Conservation (phyloP, 2,113 vertebrate genomes). For the Prinia subflava region DNA sequence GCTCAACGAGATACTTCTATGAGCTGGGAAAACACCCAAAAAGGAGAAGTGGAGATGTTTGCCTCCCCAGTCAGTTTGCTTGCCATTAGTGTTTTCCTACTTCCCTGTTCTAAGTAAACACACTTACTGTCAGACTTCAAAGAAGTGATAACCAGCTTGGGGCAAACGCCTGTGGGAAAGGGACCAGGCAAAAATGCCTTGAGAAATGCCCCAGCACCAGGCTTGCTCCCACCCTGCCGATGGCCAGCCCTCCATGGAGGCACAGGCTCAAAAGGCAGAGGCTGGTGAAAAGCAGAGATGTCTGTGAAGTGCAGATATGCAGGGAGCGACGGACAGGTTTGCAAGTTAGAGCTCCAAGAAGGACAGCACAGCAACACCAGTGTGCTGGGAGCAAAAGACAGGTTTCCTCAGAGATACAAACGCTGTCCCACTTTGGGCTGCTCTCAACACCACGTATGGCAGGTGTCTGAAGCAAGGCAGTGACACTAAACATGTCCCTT, state of each 20-base stretch:
- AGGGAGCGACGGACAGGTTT: neutral
- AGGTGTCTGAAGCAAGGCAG: neutral
- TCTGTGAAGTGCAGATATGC: neutral
- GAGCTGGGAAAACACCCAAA: neutral
- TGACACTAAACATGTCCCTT: neutral
- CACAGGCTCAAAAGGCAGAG: neutral
- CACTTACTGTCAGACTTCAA: neutral
- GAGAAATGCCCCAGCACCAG: neutral
- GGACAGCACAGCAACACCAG: neutral
- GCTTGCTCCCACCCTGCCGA: neutral
- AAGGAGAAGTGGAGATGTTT: slow-evolving; percentile 11
- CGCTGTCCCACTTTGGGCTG: neutral
- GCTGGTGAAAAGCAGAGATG: neutral
- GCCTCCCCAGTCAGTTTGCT: neutral
- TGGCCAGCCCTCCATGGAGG: neutral
- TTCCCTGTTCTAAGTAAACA: neutral
- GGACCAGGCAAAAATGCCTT: neutral
- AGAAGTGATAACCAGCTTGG: neutral
- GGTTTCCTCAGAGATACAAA: neutral
- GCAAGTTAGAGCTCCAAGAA: neutral
- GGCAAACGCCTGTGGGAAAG: neutral
- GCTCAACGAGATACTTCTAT: neutral
- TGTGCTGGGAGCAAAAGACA: neutral
- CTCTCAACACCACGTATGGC: neutral
- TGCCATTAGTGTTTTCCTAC: neutral